Conservation (phyloP, 1,140 invertebrate genomes). For the Zaprionus lachaisei region DNA sequence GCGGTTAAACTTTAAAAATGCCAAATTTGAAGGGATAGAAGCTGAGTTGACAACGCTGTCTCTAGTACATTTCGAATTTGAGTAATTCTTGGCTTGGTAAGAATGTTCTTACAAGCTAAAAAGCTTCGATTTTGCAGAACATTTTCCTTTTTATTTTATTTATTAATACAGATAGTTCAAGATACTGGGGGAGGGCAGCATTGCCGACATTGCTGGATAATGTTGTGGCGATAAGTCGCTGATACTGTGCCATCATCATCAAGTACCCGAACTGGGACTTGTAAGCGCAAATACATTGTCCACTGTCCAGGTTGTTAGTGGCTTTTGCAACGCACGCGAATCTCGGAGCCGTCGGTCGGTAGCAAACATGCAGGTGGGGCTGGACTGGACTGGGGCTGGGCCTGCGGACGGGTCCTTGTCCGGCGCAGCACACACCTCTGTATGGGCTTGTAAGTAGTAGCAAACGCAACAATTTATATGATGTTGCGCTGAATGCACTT, state of each 20-base stretch:
- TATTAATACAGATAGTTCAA: not conserved
- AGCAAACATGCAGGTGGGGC: conserved; percentile 10
- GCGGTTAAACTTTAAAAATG: too few relatives aligned
- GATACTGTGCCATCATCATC: conserved; percentile 5
- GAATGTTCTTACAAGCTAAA: not conserved
- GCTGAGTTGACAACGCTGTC: too few relatives aligned
- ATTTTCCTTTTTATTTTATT: not conserved
- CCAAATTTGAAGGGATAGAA: too few relatives aligned
- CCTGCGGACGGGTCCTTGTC: conserved; percentile 1
- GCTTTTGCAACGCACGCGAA: conserved; percentile 47
- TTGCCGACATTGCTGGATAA: not conserved
- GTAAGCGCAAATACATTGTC: conserved; percentile 57
- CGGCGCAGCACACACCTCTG: conserved; percentile 27
- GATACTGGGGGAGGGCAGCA: not conserved
- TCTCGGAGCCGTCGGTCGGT: conserved; percentile 28
- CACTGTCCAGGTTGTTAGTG: conserved; percentile 53
- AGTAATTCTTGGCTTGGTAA: not conserved
- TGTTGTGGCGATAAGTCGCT: conserved; percentile 5
- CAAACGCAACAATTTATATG: conserved; percentile 73
- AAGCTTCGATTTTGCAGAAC: not conserved
- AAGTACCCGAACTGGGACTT: not conserved
- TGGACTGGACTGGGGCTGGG: not conserved
- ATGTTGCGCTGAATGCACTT: conserved; percentile 67
- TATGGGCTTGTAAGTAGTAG: conserved; percentile 50
- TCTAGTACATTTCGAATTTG: not conserved